Conservation (phyloP, 2,113 vertebrate genomes). For the Dipodomys ordii region DNA sequence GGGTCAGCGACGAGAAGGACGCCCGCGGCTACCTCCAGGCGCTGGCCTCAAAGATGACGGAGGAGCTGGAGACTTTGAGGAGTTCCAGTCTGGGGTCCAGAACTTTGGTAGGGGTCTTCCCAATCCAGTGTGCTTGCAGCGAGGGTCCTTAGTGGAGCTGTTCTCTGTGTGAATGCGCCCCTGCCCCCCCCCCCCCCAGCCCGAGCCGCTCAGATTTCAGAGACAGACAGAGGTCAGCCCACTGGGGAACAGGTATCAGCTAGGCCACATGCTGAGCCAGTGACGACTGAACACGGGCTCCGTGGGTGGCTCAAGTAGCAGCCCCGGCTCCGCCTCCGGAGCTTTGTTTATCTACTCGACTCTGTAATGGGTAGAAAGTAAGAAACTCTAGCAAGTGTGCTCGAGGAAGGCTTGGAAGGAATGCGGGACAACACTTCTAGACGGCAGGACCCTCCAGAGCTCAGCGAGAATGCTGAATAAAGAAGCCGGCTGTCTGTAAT, state of each 20-base stretch:
- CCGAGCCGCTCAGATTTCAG: too few relatives aligned
- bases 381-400: background rate
- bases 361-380: background rate
- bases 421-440: fast-evolving
- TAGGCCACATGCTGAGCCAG: too few relatives aligned
- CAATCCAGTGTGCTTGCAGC: fast-evolving
- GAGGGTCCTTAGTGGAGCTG: fast-evolving
- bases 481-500: too few relatives aligned
- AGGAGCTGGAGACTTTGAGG: conserved; percentile 95
- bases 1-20: conserved; percentile 99
- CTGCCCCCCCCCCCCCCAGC: too few relatives aligned
- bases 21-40: conserved; percentile 98
- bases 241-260: too few relatives aligned
- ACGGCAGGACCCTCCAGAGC: fast-evolving
- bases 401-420: background rate
- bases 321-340: fast-evolving
- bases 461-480: fast-evolving
- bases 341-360: too few relatives aligned
- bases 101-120: conserved; percentile 90
- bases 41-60: conserved; percentile 97
- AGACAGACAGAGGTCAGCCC: too few relatives aligned
- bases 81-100: conserved; percentile 94
- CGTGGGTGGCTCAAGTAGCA: too few relatives aligned
- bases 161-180: background rate
- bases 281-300: fast-evolving